A percentile compares a stretch with the other conserved stretches of the same genome.
These are phyloP conservation scores for Bombus haemorrhoidalis DNA, from an alignment of 1,140 invertebrate species.

Conservation along the genomic window DNA sequence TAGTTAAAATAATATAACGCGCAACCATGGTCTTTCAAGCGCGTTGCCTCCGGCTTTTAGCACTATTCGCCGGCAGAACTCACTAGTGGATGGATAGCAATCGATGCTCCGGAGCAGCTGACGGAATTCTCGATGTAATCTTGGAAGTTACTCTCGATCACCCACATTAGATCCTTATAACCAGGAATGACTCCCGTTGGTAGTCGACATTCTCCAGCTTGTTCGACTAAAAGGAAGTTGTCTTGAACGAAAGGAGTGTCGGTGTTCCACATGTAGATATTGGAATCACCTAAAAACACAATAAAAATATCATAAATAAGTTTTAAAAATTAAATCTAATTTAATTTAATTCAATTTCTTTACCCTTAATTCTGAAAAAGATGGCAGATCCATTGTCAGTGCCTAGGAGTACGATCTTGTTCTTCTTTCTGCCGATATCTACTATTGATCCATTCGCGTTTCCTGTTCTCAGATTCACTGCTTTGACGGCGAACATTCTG, in stretches of 20 bases:
- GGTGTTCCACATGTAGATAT: conserved; percentile 86
- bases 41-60: neutral
- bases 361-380: conserved; percentile 82
- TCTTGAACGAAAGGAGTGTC: conserved; percentile 83
- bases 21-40: too few relatives aligned
- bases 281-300: conserved; percentile 80
- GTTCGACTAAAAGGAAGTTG: conserved; percentile 84
- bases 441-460: conserved; percentile 81
- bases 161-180: conserved; percentile 84
- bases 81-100: conserved; percentile 83
- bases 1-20: neutral
- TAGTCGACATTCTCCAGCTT: conserved; percentile 84
- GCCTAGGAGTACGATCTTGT: conserved; percentile 84
- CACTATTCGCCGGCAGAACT: conserved; percentile 68
- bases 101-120: conserved; percentile 84
- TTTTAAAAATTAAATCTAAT: neutral
- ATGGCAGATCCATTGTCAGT: conserved; percentile 84
- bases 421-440: conserved; percentile 84
- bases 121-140: conserved; percentile 85
- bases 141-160: conserved; percentile 86
- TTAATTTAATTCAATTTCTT: neutral
- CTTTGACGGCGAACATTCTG: conserved; percentile 84
- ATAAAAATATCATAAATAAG: neutral
- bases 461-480: conserved; percentile 81
- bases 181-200: conserved; percentile 85